Evolutionary conservation across 2,888 invertebrate genomes (phyloP), one percentile per base, ranked within the genome.

Genomic region (Tineola bisselliella): DNA sequence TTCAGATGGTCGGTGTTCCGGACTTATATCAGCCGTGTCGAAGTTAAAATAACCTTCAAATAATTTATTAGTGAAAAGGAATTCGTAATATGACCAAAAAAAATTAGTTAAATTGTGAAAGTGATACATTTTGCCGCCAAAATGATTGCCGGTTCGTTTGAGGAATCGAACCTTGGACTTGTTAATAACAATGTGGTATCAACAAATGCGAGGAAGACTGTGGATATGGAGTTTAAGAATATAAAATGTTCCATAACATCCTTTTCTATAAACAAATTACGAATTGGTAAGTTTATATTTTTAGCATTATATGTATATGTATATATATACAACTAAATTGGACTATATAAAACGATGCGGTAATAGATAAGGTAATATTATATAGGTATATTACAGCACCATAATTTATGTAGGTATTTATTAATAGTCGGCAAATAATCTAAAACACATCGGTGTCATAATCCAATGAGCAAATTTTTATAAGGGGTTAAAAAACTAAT

Each of bases 211-310:
- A 88, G 92, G 65, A 88, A 90, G 52, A 89, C 91, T 11, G 88
- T 94, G 62, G 89, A 92, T 66, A 76, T 94, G 61, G 88, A 90
- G 64, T 94, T 94, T 71, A 87, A 87, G 62, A 88, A 93, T 69
- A 87, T 94, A 33, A 88, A 88, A 0, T 94, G 91, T 69, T 77
- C 86, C 5, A 87, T 93, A 33, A 88, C 86, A 64, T 82, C 84
- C 56, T 90, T 91, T 76, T 86, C 81, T 30, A 66, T 90, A 52
- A 78, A 80, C 44, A 89, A 89, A 66, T 73, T 90, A n/a, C 80
- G 84, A 64, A 81, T 89, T 65, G 89, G 92, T 92, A 70, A 89
- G 91, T 87, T 31, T 13, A 17, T 48, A 10, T n/a, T 43, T 43
- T 8, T n/a, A 43, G 12, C 43, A 25, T n/a, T n/a, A n/a, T n/a